Evolutionary conservation across 2,888 invertebrate species (phyloP).

Genomic region (Boloria selene): DNA sequence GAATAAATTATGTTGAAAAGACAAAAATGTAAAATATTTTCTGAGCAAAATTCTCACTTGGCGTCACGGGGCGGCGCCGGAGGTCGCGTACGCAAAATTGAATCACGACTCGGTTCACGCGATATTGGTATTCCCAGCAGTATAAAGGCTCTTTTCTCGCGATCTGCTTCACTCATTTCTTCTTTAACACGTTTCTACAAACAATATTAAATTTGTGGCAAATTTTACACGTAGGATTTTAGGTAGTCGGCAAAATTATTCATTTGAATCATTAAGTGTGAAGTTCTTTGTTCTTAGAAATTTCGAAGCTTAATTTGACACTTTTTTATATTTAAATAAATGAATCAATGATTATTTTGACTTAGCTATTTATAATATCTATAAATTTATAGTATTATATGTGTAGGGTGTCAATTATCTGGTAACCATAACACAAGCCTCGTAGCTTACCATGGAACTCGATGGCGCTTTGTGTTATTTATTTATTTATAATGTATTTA

Average conservation of each 20-base stretch:
- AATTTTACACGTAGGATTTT: background rate
- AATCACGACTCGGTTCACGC: constrained; percentile 70
- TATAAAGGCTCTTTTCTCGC: constrained; percentile 70
- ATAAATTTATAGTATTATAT: too few relatives aligned
- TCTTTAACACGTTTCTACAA: constrained; percentile 56
- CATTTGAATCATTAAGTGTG: background rate
- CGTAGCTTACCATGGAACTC: too few relatives aligned
- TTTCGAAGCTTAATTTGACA: too few relatives aligned
- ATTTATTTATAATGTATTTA: too few relatives aligned
- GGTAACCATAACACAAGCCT: too few relatives aligned
- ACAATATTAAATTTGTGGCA: constrained; percentile 4
- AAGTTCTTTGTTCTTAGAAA: background rate
- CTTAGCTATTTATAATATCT: too few relatives aligned
- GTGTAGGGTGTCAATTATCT: too few relatives aligned
- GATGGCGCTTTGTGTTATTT: too few relatives aligned
- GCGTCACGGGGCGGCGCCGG: constrained; percentile 65
- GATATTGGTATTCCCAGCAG: constrained; percentile 70
- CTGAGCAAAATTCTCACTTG: constrained; percentile 51
- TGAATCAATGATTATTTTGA: background rate
- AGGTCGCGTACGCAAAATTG: constrained; percentile 66
- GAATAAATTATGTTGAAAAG: constrained; percentile 9
- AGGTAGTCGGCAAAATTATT: background rate
- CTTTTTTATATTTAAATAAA: background rate
- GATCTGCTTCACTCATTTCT: constrained; percentile 67
- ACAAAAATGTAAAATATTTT: constrained; percentile 20